These are phyloP conservation scores for Bacillus rossius DNA, from an alignment of 1,140 invertebrate genomes.

Conservation along the genomic window DNA sequence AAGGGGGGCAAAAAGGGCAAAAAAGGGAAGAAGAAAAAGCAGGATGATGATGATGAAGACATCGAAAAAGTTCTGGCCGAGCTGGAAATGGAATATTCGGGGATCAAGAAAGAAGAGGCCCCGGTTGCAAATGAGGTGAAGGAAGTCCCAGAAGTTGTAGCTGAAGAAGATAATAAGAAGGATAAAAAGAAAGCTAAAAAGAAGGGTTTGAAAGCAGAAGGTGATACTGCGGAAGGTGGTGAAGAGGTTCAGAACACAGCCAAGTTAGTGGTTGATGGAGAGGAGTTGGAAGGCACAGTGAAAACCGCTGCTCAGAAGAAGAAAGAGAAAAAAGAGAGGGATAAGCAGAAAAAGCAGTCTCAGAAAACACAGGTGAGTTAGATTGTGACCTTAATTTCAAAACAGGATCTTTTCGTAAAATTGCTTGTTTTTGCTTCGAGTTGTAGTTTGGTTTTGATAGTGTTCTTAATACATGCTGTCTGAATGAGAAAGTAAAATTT, in stretches of 20 bases:
- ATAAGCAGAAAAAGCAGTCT: constrained; percentile 65
- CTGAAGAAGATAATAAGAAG: constrained; percentile 23
- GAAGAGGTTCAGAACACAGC: constrained; percentile 39
- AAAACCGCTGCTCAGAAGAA: constrained; percentile 82
- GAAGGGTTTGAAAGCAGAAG: constrained; percentile 26
- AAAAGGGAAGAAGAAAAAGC: constrained; percentile 17
- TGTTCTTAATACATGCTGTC: no score
- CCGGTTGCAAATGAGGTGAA: constrained; percentile 23
- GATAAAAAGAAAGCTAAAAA: constrained; percentile 33
- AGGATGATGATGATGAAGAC: constrained; percentile 44
- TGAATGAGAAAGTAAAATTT: no score
- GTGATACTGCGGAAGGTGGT: constrained; percentile 34
- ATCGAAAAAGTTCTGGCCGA: constrained; percentile 65
- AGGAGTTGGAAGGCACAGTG: constrained; percentile 54
- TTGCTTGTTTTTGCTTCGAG: no score
- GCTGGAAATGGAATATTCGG: constrained; percentile 70
- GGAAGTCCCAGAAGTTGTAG: constrained; percentile 14
- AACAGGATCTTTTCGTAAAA: no score
- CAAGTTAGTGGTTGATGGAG: constrained; percentile 40
- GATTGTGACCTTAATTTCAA: no score
- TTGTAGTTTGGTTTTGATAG: no score
- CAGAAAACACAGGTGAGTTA: constrained; percentile 49
- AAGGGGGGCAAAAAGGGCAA: constrained; percentile 29
- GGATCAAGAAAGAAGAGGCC: constrained; percentile 42
- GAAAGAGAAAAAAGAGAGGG: constrained; percentile 80